Base-by-base conservation (phyloP, 2,888 invertebrate genomes). In the Diaprepes abbreviatus region DNA sequence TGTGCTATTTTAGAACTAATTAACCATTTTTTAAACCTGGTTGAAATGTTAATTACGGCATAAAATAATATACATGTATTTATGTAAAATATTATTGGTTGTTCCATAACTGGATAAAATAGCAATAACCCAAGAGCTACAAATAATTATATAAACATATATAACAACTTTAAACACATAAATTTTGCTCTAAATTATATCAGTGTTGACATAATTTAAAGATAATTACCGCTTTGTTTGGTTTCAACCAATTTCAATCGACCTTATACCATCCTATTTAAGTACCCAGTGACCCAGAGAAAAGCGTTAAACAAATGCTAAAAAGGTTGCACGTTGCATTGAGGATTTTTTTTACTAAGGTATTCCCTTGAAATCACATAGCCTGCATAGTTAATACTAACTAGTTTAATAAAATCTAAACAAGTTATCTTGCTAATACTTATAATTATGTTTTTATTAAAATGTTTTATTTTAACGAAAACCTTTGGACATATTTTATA, bases 231-330 rank as follows among this genome's bases (percentile, higher is more conserved):
- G 28, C 28, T 50, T 50, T 50, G 48, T 50, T 50, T 50, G 48
- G 48, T 50, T 21, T 50, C 35, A n/a, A 28, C 48, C 12, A 28
- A 50, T 50, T 50, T 50, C 16, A 50, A 16, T 14, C 7, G 48
- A 50, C 48, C 48, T 50, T 35, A 24, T 43, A 50, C 28, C 16
- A 50, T 50, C 48, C 48, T 28, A 50, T 50, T 48, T 50, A 24
- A 50, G 48, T 50, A 50, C 48, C 16, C 28, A 28, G 48, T 16
- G 48, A 50, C 48, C 48, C 48, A 50, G 48, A 50, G 24, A 12
- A 50, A 50, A 28, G 16, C 28, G 28, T 50, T 50, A 28, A 50
- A 28, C 16, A 50, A 50, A 50, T 50, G 28, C 28, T 28, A n/a
- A 21, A 45, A 12, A 45, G 4, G 3, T 24, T 24, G 12, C 12